phyloP scores from a whole-genome alignment of 2,888 invertebrate species.

The Empis livida region DNA sequence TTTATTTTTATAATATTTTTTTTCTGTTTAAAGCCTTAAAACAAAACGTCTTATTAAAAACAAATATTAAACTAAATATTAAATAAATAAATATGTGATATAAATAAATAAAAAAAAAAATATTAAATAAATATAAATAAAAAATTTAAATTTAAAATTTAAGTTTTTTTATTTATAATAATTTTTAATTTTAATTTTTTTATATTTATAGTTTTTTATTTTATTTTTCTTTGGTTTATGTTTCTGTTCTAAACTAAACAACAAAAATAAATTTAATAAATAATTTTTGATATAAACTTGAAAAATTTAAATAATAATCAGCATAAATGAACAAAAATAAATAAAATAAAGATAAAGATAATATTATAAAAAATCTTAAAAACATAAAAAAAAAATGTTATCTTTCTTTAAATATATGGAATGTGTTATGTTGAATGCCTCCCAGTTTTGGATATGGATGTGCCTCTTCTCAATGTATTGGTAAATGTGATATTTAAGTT shows the following conservation, averaged over 20 bases:
- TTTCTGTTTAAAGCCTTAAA: neutral
- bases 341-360: too few species aligned
- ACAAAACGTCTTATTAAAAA: too few species aligned
- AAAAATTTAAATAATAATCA: constrained; percentile 5
- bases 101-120: constrained; percentile 6
- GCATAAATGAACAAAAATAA: neutral
- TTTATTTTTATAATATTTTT: neutral
- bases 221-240: neutral
- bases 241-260: neutral
- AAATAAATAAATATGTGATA: constrained; percentile 7
- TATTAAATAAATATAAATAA: constrained; percentile 4
- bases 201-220: neutral
- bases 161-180: neutral
- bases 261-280: neutral
- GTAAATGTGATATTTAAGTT: constrained; percentile 36
- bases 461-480: constrained; percentile 22
- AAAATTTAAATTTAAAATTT: constrained; percentile 5
- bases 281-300: neutral
- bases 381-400: constrained; percentile 9
- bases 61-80: neutral
- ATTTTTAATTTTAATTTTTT: neutral
- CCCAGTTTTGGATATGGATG: constrained; percentile 21
- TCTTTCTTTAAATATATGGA: constrained; percentile 19
- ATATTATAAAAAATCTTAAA: neutral
- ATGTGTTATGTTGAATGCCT: constrained; percentile 24